Evolutionary conservation across 2,113 vertebrate species (phyloP), one percentile per base, ranked within the genome.

Genomic region (Corydoras maculifer): DNA sequence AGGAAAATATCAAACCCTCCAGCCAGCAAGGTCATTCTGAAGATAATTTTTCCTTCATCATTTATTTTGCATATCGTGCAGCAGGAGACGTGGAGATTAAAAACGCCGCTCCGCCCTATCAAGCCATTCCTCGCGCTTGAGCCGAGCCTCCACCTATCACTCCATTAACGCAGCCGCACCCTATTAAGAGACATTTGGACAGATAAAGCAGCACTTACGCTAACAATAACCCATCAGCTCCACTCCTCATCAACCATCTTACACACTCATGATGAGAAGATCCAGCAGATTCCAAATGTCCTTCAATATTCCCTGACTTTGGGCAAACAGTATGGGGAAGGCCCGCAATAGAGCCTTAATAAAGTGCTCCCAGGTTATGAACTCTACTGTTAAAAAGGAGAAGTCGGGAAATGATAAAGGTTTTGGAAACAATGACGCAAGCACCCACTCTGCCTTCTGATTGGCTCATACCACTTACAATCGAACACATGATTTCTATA

Each of bases 1-100:
- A 85, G 80, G 81, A 86, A 88, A 87, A 90, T 88, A 87, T 88
- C 77, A 88, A 25, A 88, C 91, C 88, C 90, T 90, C 81, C 83
- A 81, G 88, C 70, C 62, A 86, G 85, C 91, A 91, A 92, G 91
- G 91, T 91, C 91, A 88, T 84, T 86, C 55, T 84, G 79, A 86
- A 93, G 90, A 93, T 84, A 83, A 86, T 87, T 81, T 80, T 82
- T 76, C 76, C 72, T 78, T 87, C 83, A 82, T 83, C 78, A 85
- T 86, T 87, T 84, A 83, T 86, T 85, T 87, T 82, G 86, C 86
- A 87, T 87, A 85, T 87, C 83, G 84, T 82, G 70, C 82, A 80
- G 83, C 70, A 72, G 86, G 86, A 90, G 86, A 79, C 72, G 70
- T 79, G 48, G 4, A 69, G 79, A 78, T 85, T 83, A 88, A 86